phyloP scores from a whole-genome alignment of 2,888 invertebrate species.

The Oasisia sp. region DNA sequence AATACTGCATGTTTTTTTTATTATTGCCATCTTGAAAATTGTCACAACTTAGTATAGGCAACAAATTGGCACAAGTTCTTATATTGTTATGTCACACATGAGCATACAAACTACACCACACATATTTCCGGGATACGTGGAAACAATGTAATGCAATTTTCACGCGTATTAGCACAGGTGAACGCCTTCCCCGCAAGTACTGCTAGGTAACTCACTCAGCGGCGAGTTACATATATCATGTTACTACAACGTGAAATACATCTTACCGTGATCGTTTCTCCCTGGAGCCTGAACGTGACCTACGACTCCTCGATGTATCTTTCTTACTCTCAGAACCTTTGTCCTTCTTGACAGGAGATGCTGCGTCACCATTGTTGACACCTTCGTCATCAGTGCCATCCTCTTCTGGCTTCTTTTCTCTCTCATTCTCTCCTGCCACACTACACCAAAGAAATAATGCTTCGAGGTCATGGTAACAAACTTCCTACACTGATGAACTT shows the following conservation, averaged over 20 bases:
- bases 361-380: not conserved
- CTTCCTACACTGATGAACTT: not conserved
- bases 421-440: not conserved
- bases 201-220: no score
- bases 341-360: not conserved
- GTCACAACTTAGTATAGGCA: no score
- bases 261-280: not conserved
- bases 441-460: not conserved
- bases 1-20: no score
- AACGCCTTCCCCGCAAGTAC: no score
- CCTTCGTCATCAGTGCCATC: not conserved
- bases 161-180: no score
- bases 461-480: not conserved
- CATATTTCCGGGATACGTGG: no score
- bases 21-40: no score
- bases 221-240: not conserved
- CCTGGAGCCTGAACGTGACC: slow-evolving; percentile 26
- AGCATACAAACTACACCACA: no score
- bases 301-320: slow-evolving; percentile 22
- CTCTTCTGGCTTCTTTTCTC: not conserved
- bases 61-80: no score
- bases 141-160: no score
- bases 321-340: slow-evolving; percentile 17
- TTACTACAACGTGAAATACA: not conserved
- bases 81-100: no score